Evolutionary conservation across 2,888 invertebrate genomes (phyloP).

Genomic region (Drosophila meridiana): DNA sequence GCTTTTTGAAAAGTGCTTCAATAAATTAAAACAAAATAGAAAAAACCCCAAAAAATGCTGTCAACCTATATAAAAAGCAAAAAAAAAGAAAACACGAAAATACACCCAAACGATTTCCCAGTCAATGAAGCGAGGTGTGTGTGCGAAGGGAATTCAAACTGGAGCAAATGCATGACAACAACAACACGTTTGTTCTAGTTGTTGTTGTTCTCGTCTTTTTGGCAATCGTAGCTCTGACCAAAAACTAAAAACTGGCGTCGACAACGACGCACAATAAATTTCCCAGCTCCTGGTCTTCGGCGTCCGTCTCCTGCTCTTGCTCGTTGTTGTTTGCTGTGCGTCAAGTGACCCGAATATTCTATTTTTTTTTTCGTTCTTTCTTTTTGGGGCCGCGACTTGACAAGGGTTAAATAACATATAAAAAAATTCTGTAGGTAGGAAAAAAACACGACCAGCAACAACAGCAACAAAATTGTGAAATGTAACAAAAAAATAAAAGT

Average conservation of each 20-base stretch:
- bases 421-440: conserved; percentile 30
- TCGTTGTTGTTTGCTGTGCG: conserved; percentile 44
- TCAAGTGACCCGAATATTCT: conserved; percentile 76
- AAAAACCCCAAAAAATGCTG: conserved; percentile 29
- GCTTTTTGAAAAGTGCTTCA: conserved; percentile 71
- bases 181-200: conserved; percentile 41
- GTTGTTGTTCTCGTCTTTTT: conserved; percentile 39
- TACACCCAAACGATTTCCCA: conserved; percentile 11
- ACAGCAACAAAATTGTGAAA: conserved; percentile 51
- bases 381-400: conserved; percentile 63
- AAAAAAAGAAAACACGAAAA: neutral
- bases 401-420: conserved; percentile 75
- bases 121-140: conserved; percentile 17
- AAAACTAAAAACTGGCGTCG: conserved; percentile 65
- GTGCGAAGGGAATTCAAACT: conserved; percentile 45
- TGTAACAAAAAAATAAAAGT: conserved; percentile 58
- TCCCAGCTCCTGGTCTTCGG: conserved; percentile 49
- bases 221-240: conserved; percentile 56
- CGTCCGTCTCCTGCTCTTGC: conserved; percentile 26
- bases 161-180: conserved; percentile 75
- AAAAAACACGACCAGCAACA: conserved; percentile 56
- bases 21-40: conserved; percentile 69
- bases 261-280: conserved; percentile 70
- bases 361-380: conserved; percentile 28
- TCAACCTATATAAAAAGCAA: conserved; percentile 22